phyloP scores from a whole-genome alignment of 1,140 invertebrate genomes.

The Sycophaga agraensis region DNA sequence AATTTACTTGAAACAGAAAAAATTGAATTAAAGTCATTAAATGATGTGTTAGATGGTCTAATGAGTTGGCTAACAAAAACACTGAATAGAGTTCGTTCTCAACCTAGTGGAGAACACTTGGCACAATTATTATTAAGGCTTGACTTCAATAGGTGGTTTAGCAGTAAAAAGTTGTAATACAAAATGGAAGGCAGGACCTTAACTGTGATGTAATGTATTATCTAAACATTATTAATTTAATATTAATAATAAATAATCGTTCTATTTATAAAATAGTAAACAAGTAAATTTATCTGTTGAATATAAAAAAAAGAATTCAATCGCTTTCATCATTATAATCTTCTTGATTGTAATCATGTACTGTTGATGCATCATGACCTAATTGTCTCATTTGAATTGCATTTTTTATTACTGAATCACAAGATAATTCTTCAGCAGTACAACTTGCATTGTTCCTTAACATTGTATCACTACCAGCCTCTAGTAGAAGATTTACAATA shows the following conservation, averaged over 20 bases:
- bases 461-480: conserved; percentile 61
- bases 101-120: conserved; percentile 68
- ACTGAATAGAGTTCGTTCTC: conserved; percentile 64
- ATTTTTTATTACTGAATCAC: conserved; percentile 53
- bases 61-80: conserved; percentile 55
- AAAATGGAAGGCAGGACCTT: conserved; percentile 1
- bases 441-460: conserved; percentile 62
- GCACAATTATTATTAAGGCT: conserved; percentile 70
- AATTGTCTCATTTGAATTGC: conserved; percentile 48
- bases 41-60: conserved; percentile 47
- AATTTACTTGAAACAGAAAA: conserved; percentile 50
- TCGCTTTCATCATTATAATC: conserved; percentile 54
- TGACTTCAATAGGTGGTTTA: conserved; percentile 78
- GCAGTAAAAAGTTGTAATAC: conserved; percentile 49
- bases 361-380: not conserved
- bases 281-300: conserved; percentile 24
- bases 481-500: conserved; percentile 64
- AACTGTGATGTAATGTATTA: conserved; percentile 7
- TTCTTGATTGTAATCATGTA: conserved; percentile 42
- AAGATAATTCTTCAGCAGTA: conserved; percentile 60
- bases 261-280: conserved; percentile 25
- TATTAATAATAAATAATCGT: conserved; percentile 28
- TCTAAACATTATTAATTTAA: conserved; percentile 21
- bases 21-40: conserved; percentile 50
- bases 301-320: conserved; percentile 35